Evolutionary conservation across 2,113 vertebrate species (phyloP).

Genomic region (Bothrops jararaca): DNA sequence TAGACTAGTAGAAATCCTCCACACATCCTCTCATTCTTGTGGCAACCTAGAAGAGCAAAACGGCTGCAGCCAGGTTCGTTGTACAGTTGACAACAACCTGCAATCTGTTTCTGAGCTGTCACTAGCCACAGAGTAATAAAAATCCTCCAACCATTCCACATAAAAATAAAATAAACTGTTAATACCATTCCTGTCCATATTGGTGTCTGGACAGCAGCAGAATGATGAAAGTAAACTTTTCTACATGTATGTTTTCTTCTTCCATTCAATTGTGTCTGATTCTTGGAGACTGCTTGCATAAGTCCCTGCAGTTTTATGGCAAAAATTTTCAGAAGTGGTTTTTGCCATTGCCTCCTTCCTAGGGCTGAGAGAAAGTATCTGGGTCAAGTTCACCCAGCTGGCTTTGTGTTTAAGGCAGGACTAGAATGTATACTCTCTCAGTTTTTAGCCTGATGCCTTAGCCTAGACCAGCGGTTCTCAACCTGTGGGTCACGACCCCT

Average conservation of each 20-base stretch:
- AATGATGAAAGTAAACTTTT: neutral
- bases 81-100: neutral
- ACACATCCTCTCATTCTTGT: too few species aligned
- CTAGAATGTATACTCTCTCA: neutral
- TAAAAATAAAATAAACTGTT: neutral
- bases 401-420: too few species aligned
- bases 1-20: too few species aligned
- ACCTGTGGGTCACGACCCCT: too few species aligned
- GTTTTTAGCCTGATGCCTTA: neutral
- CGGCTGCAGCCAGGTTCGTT: too few species aligned
- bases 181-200: neutral
- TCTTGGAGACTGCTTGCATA: neutral
- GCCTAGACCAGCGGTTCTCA: neutral
- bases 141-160: neutral
- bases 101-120: neutral
- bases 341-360: neutral
- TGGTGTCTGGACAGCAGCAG: neutral
- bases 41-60: too few species aligned
- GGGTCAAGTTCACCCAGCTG: neutral
- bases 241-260: neutral
- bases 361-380: neutral
- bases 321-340: neutral
- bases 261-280: neutral
- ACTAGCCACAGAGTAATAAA: neutral
- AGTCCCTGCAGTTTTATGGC: neutral